These are phyloP conservation scores for Dreissena rostriformis DNA, from an alignment of 1,140 invertebrate species.

Conservation along the genomic window DNA sequence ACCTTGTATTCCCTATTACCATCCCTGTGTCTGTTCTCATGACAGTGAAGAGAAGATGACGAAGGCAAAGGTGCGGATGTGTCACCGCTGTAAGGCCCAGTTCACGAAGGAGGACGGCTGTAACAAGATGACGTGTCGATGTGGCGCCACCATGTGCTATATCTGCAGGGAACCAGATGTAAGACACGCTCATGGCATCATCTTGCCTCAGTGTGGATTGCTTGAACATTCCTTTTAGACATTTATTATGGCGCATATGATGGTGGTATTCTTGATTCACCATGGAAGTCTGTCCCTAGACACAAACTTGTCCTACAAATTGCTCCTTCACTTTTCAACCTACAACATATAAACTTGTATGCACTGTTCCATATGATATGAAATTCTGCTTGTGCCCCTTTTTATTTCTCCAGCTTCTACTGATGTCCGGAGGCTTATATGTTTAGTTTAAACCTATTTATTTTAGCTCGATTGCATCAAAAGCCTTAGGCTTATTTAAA, in stretches of 20 bases:
- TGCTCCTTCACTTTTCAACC: background rate
- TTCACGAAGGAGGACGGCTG: slow-evolving; percentile 87
- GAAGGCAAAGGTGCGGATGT: slow-evolving; percentile 85
- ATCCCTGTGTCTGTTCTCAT: background rate
- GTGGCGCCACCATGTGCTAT: slow-evolving; percentile 87
- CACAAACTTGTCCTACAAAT: background rate
- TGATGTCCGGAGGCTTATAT: no score
- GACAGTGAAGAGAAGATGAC: slow-evolving; percentile 87
- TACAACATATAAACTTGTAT: no score
- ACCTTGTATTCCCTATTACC: no score
- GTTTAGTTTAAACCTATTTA: no score
- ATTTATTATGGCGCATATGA: background rate
- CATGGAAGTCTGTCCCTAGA: background rate
- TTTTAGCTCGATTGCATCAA: no score
- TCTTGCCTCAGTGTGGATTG: background rate
- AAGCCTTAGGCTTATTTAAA: no score
- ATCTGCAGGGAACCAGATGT: slow-evolving; percentile 84
- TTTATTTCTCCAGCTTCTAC: no score
- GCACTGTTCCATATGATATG: no score
- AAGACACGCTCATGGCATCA: slow-evolving; percentile 34
- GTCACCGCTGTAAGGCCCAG: slow-evolving; percentile 84
- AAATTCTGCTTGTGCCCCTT: no score
- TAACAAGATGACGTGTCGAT: slow-evolving; percentile 87
- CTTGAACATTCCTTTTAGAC: background rate
- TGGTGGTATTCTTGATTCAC: background rate